A percentile compares a stretch with the other conserved stretches of the same genome.
Evolutionary conservation across 2,888 invertebrate species (phyloP).

Genomic region (Chelonus formosanus): DNA sequence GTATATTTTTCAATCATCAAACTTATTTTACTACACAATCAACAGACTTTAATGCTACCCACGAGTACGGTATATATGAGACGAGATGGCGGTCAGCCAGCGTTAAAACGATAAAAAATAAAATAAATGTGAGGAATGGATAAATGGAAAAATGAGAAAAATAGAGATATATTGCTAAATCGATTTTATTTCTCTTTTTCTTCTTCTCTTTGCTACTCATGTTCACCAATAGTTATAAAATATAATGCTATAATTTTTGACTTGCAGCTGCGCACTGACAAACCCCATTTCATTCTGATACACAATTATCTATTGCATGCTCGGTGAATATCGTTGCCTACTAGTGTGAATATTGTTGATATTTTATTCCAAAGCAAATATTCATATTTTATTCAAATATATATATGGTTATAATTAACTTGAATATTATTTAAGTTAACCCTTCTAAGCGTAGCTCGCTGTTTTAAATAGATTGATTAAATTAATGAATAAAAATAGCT

Average conservation of each 20-base stretch:
- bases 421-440: too few relatives aligned
- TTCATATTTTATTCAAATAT: too few relatives aligned
- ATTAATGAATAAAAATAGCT: too few relatives aligned
- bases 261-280: not conserved
- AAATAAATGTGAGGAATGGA: slow-evolving; percentile 1
- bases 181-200: not conserved
- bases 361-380: too few relatives aligned
- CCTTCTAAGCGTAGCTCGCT: too few relatives aligned
- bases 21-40: slow-evolving; percentile 39
- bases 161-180: slow-evolving; percentile 4
- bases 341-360: too few relatives aligned
- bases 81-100: slow-evolving; percentile 7
- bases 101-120: slow-evolving; percentile 14
- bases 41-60: slow-evolving; percentile 5
- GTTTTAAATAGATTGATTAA: too few relatives aligned
- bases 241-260: slow-evolving; percentile 1
- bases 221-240: not conserved
- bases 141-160: not conserved
- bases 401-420: too few relatives aligned
- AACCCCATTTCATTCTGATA: too few relatives aligned
- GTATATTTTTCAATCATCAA: slow-evolving; percentile 40
- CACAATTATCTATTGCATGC: too few relatives aligned
- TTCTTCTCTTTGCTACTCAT: not conserved
- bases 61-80: not conserved
- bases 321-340: too few relatives aligned